Conservation (phyloP, 2,888 invertebrate genomes). For the Clunio marinus region DNA sequence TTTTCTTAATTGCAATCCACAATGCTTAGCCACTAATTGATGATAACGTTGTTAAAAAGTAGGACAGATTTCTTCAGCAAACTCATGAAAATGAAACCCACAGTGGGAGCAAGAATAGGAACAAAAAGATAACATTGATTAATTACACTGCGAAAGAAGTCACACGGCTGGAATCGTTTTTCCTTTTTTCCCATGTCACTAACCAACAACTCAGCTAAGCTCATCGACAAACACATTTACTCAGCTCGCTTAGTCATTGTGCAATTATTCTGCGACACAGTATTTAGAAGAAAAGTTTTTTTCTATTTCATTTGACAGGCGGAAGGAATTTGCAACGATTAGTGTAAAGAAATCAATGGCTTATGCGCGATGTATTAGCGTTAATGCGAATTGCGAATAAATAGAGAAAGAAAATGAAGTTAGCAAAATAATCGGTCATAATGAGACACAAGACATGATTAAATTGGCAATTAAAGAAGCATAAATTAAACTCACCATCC, state of each 20-base stretch:
- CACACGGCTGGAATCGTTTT: not conserved
- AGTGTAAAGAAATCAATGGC: no score
- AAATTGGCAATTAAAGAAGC: conserved; percentile 15
- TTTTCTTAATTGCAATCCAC: conserved; percentile 19
- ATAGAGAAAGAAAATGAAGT: not conserved
- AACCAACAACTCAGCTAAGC: no score
- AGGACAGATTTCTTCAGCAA: not conserved
- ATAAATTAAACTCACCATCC: conserved; percentile 13
- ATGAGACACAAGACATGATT: conserved; percentile 12
- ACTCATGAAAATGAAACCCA: not conserved
- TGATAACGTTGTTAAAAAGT: conserved; percentile 17
- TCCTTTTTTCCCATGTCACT: not conserved
- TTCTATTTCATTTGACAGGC: conserved; percentile 4
- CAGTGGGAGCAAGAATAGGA: not conserved
- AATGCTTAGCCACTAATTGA: conserved; percentile 34
- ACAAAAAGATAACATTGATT: conserved; percentile 20
- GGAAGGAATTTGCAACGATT: not conserved
- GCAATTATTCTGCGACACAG: not conserved
- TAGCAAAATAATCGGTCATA: not conserved
- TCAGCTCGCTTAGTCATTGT: not conserved
- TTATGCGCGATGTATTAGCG: conserved; percentile 2
- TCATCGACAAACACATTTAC: no score
- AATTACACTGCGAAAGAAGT: conserved; percentile 14
- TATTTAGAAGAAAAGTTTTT: no score
- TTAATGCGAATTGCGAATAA: not conserved